Conservation (phyloP, 1,140 invertebrate species). For the Globodera rostochiensis region DNA sequence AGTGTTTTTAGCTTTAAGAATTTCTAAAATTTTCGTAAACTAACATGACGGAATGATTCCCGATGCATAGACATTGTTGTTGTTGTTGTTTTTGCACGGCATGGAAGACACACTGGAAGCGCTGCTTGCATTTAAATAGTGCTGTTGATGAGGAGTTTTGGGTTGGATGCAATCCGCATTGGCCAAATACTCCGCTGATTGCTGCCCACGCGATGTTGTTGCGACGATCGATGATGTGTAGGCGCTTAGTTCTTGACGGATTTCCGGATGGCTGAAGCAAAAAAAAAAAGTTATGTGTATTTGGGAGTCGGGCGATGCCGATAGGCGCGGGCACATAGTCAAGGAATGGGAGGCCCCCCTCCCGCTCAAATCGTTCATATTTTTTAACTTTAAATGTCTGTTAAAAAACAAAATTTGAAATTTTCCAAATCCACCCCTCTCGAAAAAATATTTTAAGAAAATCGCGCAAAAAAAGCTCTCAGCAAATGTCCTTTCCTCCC, state of each 20-base stretch:
- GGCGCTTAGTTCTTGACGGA: background rate
- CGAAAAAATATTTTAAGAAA: background rate
- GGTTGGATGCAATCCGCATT: background rate
- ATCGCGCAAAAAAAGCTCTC: no score
- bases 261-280: background rate
- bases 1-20: background rate
- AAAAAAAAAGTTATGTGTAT: no score
- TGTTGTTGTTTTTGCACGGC: background rate
- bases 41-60: background rate
- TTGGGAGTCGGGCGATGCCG: no score
- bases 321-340: no score
- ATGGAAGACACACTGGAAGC: constrained; percentile 6
- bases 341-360: no score
- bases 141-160: background rate
- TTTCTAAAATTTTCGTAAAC: background rate
- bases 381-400: no score
- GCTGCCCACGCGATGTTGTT: background rate
- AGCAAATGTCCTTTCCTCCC: no score
- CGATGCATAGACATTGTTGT: constrained; percentile 4
- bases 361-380: no score
- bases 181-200: background rate
- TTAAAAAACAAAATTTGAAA: no score
- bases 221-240: background rate
- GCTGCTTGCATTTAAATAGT: constrained; percentile 4
- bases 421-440: no score